Percentiles rank a stretch among this genome's conserved stretches.
These are phyloP conservation scores for Marasmarcha lunaedactyla DNA, from an alignment of 2,888 invertebrate species.

Conservation along the genomic window DNA sequence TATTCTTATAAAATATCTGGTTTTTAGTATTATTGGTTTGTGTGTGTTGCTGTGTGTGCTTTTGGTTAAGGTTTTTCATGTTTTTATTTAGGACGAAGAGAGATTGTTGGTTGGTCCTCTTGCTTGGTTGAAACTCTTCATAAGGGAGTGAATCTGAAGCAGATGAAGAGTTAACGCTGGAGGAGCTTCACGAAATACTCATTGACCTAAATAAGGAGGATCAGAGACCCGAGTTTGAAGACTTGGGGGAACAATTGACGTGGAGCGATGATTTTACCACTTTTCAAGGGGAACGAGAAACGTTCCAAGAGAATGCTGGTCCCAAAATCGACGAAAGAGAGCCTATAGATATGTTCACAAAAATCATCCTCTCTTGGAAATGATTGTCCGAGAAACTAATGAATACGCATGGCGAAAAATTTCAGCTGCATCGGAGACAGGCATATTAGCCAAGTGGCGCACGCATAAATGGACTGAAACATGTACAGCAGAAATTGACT, in stretches of 20 bases:
- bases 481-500: too few relatives aligned
- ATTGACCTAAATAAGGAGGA: background rate
- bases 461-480: too few relatives aligned
- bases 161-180: constrained; percentile 1
- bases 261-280: constrained; percentile 1
- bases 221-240: constrained; percentile 1
- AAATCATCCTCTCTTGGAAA: too few relatives aligned
- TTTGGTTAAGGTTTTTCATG: too few relatives aligned
- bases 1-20: too few relatives aligned
- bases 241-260: background rate
- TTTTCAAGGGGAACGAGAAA: constrained; percentile 2
- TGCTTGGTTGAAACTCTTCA: constrained; percentile 1
- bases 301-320: constrained; percentile 5
- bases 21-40: too few relatives aligned
- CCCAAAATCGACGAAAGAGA: constrained; percentile 7
- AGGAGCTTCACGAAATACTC: constrained; percentile 2
- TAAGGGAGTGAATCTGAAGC: constrained; percentile 3
- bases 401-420: too few relatives aligned
- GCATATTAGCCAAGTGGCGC: too few relatives aligned
- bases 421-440: too few relatives aligned
- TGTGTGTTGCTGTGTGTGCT: too few relatives aligned
- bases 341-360: constrained; percentile 4
- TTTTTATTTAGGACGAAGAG: too few relatives aligned
- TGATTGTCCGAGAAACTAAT: too few relatives aligned
- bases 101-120: background rate